Base-by-base conservation (phyloP, 2,888 invertebrate species). In the Lepetodrilus schrolli region DNA sequence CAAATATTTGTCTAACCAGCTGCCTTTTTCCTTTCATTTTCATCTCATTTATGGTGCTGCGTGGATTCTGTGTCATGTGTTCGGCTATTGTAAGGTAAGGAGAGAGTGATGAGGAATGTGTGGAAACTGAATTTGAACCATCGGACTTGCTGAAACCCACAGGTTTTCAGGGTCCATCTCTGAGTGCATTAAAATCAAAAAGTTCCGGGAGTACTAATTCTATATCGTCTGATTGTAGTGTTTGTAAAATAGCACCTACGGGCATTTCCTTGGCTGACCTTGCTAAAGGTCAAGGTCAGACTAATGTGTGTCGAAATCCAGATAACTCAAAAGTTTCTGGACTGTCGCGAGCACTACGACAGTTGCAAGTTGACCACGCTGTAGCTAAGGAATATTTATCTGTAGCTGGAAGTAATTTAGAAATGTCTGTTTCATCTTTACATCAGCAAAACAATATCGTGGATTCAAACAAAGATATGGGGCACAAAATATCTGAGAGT, bases 61-160 rank as follows among this genome's bases (percentile, higher is more conserved):
- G 73, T 70, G 66, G n/a, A 30, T 73, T 26, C 20, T 51, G 30
- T 47, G 49, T 34, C 20, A 26, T 66, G 66, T 51, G 72, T 51
- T 78, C 83, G 85, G 85, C 85, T 78, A 73, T 71, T 83, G 83
- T 79, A 84, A 84, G 84, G 85, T 84, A 85, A 86, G 85, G 81
- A 79, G 82, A 81, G 43, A 72, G 74, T 58, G 48, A 69, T 58
- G 65, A 47, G 17, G 36, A 43, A 50, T 68, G 70, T 43, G 38
- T 20, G 48, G 48, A 70, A 47, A 48, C 68, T 38, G 58, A 58
- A 20, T 4, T 13, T 21, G 30, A 58, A 30, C 38, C n/a, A n/a
- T n/a, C n/a, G n/a, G n/a, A n/a, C n/a, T n/a, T n/a, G n/a, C n/a
- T n/a, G n/a, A n/a, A n/a, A n/a, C n/a, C n/a, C n/a, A n/a, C n/a